A percentile compares a stretch with the other conserved stretches of the same genome.
Evolutionary conservation across 2,888 invertebrate species (phyloP).

Genomic region (Hartigia nigra): DNA sequence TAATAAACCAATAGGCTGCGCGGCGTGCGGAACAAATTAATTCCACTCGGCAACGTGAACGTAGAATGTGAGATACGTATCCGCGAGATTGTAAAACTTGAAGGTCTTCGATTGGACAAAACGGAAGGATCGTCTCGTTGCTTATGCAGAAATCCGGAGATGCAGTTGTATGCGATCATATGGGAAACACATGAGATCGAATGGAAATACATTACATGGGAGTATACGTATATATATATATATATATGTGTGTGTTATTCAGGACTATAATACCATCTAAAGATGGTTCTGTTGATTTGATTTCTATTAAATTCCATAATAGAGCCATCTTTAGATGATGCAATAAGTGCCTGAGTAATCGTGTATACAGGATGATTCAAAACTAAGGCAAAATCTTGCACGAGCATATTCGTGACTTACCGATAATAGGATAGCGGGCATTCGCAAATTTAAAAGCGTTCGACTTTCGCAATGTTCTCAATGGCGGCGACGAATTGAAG

Average conservation of each 20-base stretch:
- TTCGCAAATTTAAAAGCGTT: not conserved
- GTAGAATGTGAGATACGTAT: not conserved
- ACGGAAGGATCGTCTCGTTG: not conserved
- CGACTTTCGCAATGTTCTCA: not conserved
- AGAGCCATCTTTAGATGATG: no score
- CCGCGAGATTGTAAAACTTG: not conserved
- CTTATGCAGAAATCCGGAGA: not conserved
- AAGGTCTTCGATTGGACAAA: not conserved
- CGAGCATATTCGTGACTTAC: no score
- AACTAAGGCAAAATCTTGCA: no score
- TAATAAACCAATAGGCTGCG: slow-evolving; percentile 35
- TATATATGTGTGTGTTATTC: no score
- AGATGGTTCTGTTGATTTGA: no score
- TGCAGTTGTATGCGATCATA: not conserved
- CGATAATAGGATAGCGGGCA: not conserved
- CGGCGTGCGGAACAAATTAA: slow-evolving; percentile 39
- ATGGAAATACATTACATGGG: no score
- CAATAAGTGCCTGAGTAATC: no score
- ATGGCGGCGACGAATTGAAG: not conserved
- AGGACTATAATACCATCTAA: no score
- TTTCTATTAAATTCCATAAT: no score
- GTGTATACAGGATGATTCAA: no score
- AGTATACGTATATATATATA: no score
- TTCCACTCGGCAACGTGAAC: slow-evolving; percentile 23
- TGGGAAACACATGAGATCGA: not conserved